Conservation (phyloP, 2,888 invertebrate genomes). For the Himalopsyche japonica region DNA sequence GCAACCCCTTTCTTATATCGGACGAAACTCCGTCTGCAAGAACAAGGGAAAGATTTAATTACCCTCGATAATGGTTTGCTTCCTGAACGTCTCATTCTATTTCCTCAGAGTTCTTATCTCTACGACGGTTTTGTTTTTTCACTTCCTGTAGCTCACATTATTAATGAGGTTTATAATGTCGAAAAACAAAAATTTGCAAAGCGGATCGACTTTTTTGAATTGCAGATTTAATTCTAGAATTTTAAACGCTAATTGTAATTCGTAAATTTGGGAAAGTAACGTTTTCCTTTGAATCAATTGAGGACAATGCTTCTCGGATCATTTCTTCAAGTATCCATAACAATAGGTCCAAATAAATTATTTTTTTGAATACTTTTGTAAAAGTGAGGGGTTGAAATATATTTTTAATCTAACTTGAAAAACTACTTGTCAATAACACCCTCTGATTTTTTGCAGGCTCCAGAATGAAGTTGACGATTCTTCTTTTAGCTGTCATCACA, state of each 20-base stretch:
- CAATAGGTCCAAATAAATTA: too few relatives aligned
- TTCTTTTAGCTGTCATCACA: background rate
- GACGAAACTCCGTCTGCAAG: background rate
- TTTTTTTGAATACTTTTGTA: too few relatives aligned
- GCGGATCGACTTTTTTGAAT: background rate
- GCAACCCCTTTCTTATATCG: constrained; percentile 11
- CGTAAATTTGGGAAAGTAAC: background rate
- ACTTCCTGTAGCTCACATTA: constrained; percentile 12
- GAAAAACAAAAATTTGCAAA: constrained; percentile 8
- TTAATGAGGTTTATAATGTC: constrained; percentile 26
- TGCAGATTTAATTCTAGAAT: background rate
- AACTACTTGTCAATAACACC: background rate
- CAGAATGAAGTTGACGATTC: background rate
- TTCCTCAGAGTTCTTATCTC: constrained; percentile 9
- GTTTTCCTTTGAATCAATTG: background rate
- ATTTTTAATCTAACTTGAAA: too few relatives aligned
- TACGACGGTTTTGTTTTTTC: constrained; percentile 11
- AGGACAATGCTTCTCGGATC: background rate
- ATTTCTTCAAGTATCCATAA: background rate
- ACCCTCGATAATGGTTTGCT: constrained; percentile 28
- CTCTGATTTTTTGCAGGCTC: background rate
- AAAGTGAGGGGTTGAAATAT: too few relatives aligned
- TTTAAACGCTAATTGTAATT: background rate
- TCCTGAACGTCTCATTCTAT: constrained; percentile 11
- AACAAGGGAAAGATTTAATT: constrained; percentile 23